Evolutionary conservation across 2,888 invertebrate genomes (phyloP).

Genomic region (Palloptera scutellata): DNA sequence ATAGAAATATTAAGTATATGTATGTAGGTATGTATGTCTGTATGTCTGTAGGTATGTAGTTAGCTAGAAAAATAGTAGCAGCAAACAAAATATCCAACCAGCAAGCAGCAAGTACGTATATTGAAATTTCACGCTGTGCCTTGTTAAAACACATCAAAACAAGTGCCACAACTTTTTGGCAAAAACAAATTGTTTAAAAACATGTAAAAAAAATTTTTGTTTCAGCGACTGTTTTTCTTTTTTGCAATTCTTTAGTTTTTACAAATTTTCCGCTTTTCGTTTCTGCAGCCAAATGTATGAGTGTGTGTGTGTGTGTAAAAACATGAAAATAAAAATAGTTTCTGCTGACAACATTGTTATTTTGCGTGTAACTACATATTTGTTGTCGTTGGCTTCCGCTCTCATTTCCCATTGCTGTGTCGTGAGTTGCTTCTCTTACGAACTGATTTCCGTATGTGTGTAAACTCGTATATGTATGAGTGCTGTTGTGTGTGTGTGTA

Average conservation of each 20-base stretch:
- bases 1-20: too few relatives aligned
- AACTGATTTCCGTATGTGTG: too few relatives aligned
- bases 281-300: too few relatives aligned
- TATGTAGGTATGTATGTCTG: too few relatives aligned
- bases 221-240: not conserved
- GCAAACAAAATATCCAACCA: too few relatives aligned
- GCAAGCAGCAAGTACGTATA: too few relatives aligned
- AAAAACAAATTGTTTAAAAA: not conserved
- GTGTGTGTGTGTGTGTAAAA: not conserved
- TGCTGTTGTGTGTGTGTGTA: too few relatives aligned
- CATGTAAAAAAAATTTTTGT: slow-evolving; percentile 1
- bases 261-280: not conserved
- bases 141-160: not conserved
- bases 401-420: not conserved
- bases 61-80: too few relatives aligned
- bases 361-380: not conserved
- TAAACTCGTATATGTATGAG: too few relatives aligned
- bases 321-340: not conserved
- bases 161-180: slow-evolving; percentile 3
- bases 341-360: slow-evolving; percentile 1
- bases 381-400: not conserved
- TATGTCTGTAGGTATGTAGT: too few relatives aligned
- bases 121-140: not conserved
- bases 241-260: slow-evolving; percentile 5
- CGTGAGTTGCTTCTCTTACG: not conserved